phyloP scores from a whole-genome alignment of 2,797 vertebrate species.

The Syngnathus acus region DNA sequence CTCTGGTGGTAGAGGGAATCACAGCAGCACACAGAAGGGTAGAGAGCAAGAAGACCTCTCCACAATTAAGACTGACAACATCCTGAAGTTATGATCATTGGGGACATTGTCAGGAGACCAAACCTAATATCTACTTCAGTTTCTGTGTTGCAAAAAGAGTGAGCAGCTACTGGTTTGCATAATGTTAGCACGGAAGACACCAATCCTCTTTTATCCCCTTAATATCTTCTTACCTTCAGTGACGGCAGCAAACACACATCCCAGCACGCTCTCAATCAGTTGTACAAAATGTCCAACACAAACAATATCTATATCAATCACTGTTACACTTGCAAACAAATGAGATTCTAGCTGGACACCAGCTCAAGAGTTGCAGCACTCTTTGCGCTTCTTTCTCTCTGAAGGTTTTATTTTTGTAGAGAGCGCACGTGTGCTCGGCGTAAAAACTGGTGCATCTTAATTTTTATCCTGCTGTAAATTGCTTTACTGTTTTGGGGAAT shows the following conservation, averaged over 20 bases:
- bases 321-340: not conserved
- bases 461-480: no score
- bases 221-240: constrained; percentile 62
- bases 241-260: constrained; percentile 57
- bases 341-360: no score
- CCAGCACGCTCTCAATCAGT: constrained; percentile 9
- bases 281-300: not conserved
- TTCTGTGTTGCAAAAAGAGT: not conserved
- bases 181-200: constrained; percentile 34
- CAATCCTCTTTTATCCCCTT: constrained; percentile 68
- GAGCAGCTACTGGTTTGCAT: constrained; percentile 23
- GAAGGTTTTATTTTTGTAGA: no score
- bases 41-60: constrained; percentile 1
- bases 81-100: not conserved
- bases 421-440: no score
- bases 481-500: no score
- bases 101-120: not conserved
- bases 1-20: constrained; percentile 42
- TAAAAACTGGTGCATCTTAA: no score
- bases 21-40: constrained; percentile 27
- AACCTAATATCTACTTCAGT: not conserved
- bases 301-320: not conserved
- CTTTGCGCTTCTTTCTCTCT: no score
- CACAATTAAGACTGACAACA: not conserved
- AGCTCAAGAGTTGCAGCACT: no score